Base-by-base conservation (phyloP, 1,140 invertebrate genomes). In the Sitodiplosis mosellana region DNA sequence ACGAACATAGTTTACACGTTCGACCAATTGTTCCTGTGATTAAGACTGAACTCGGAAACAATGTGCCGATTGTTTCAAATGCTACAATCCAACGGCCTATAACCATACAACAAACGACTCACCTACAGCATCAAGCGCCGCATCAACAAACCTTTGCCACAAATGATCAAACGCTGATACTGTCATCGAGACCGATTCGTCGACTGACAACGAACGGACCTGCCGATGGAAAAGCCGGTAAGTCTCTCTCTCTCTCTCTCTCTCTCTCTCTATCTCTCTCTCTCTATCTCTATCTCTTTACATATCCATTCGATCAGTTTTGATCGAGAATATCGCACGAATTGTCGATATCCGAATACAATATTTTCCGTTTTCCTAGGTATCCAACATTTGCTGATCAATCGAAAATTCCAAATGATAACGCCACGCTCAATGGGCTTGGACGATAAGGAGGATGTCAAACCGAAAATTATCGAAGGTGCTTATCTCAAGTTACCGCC, bases 341-440 rank as follows among this genome's bases (percentile, higher is more conserved):
- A n/a, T n/a, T n/a, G n/a, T n/a, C n/a, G n/a, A n/a, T n/a, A n/a
- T n/a, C n/a, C n/a, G n/a, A n/a, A n/a, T n/a, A n/a, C n/a, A n/a
- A n/a, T n/a, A n/a, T n/a, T n/a, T n/a, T n/a, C n/a, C n/a, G n/a
- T n/a, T n/a, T n/a, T n/a, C n/a, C 12, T 43, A 21, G 11, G n/a
- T 5, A 43, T 18, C n/a, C 17, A 43, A 21, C n/a, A n/a, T 12
- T 43, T 18, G 11, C 11, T 43, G 11, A 43, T 19, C 3, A 43
- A 43, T 43, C n/a, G 41, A 43, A 43, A 43, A 43, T 21, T 43
- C 18, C 41, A 43, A 18, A 43, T 43, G 11, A n/a, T 18, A 43
- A n/a, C n/a, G 18, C 41, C 17, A 17, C 41, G 17, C 10, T 3
- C 20, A 4, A 18, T 18, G 20, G 18, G 10, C 18, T n/a, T n/a